Evolutionary conservation across 2,797 vertebrate genomes (phyloP), one percentile per base, ranked within the genome.

Genomic region (Octomys mimax): DNA sequence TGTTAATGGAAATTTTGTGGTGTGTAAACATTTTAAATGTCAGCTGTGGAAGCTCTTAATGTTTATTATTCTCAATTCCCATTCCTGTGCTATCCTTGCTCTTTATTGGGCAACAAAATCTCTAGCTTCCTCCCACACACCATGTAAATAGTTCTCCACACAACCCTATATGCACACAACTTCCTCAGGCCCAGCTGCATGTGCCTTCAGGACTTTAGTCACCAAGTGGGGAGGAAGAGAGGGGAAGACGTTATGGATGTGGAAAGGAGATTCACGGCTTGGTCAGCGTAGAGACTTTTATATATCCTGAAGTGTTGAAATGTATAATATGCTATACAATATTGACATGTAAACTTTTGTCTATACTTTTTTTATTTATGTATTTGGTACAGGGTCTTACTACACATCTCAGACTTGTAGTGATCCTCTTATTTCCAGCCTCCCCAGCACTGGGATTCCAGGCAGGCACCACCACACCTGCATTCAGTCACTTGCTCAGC

Each of bases 21-120:
- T 96, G 95, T 97, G 95, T 97, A 97, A 97, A 97, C 96, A 96
- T 96, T 95, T 96, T 95, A 97, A 97, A 97, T 95, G 95, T 97
- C 97, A 97, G 92, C 87, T 97, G 92, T 92, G 92, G 89, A 86
- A 81, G 82, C 79, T 93, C 79, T 93, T 95, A 95, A 88, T 0
- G 1, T 97, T 97, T 97, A 93, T 97, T 97, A 95, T 96, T 92
- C 88, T 96, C 75, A 95, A 80, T 93, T 96, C 87, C 93, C 85
- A 94, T 94, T 96, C 46, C n/a, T 73, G 89, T 87, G 75, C 54
- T 94, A 80, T 96, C 31, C 87, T 83, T 92, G 96, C 49, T 94
- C 89, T 95, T 97, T 97, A 97, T 96, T 21, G 0, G 80, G 87
- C 91, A 97, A 96, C 78, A 95, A 42, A 94, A 95, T 95, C 89